phyloP scores from a whole-genome alignment of 2,888 invertebrate genomes.

The Nymphalis polychloros region DNA sequence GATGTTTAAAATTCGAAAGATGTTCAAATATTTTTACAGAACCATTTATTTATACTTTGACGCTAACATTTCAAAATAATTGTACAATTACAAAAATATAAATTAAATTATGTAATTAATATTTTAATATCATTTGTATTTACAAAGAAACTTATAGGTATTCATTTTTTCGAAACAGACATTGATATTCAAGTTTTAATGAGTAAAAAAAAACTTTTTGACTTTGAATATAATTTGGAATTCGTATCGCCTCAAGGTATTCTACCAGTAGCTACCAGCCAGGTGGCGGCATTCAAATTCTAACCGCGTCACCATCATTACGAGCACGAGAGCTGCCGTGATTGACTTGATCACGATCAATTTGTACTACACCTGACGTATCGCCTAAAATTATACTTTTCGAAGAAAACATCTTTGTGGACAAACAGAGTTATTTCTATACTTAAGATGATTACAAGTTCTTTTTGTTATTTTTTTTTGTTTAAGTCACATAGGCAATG shows the following conservation, averaged over 20 bases:
- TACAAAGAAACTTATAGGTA: not conserved
- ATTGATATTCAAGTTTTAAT: conserved; percentile 1
- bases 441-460: not conserved
- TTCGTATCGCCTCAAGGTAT: conserved; percentile 21
- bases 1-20: too few species aligned
- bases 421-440: not conserved
- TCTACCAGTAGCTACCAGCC: conserved; percentile 22
- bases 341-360: conserved; percentile 25
- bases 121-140: not conserved
- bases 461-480: too few species aligned
- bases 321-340: conserved; percentile 29
- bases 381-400: not conserved
- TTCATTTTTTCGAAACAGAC: not conserved
- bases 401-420: not conserved
- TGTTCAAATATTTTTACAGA: too few species aligned
- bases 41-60: too few species aligned
- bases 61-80: too few species aligned
- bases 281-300: conserved; percentile 30
- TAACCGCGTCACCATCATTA: conserved; percentile 27
- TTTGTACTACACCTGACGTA: conserved; percentile 21
- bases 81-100: too few species aligned
- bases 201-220: not conserved
- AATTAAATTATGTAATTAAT: too few species aligned
- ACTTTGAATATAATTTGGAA: conserved; percentile 19
- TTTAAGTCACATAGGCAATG: too few species aligned